Conservation (phyloP, 37 sponge, comb jelly and placozoan species). For the Geodia barretti region DNA sequence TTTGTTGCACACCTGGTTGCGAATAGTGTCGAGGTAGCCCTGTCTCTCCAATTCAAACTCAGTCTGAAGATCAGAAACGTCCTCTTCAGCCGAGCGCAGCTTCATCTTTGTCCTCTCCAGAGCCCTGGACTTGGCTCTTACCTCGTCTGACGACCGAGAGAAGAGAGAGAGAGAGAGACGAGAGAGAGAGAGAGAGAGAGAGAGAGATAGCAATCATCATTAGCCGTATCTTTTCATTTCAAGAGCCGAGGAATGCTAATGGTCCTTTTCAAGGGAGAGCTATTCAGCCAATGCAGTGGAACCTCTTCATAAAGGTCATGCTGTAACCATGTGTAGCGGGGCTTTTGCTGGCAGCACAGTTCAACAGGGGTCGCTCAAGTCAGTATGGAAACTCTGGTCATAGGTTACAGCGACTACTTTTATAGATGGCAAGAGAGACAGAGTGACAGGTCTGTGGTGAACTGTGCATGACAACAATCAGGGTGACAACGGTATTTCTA, state of each 20-base stretch:
- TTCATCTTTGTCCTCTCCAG: slow-evolving; percentile 43
- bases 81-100: slow-evolving; percentile 70
- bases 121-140: slow-evolving; percentile 55
- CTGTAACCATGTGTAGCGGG: background rate
- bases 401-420: no score
- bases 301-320: no score
- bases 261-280: no score
- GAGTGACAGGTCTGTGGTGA: no score
- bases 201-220: background rate
- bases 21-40: slow-evolving; percentile 88
- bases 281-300: no score
- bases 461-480: no score
- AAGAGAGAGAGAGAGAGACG: background rate
- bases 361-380: no score
- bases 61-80: slow-evolving; percentile 78
- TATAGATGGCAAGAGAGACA: no score
- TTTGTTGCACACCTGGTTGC: slow-evolving; percentile 62
- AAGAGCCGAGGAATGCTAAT: no score
- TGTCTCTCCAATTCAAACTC: slow-evolving; percentile 91
- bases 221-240: background rate
- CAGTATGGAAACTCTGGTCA: no score
- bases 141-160: slow-evolving; percentile 61
- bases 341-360: no score
- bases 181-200: background rate
- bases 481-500: no score